phyloP scores from a whole-genome alignment of 37 sponge, comb jelly and placozoan species.

The Axinella damicornis region DNA sequence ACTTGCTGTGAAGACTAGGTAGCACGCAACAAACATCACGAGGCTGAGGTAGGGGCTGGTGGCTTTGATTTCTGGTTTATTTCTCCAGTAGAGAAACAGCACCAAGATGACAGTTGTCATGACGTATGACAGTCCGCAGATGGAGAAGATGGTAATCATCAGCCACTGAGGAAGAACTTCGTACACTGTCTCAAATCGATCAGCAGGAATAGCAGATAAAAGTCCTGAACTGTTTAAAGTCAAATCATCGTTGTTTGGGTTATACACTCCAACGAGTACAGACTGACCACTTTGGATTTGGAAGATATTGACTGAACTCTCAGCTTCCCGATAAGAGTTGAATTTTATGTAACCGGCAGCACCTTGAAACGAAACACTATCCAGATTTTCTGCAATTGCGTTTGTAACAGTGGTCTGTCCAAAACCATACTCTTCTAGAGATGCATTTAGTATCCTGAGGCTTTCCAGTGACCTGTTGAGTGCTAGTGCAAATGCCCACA shows the following conservation, averaged over 20 bases:
- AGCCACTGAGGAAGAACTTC: not conserved
- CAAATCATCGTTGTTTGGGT: not conserved
- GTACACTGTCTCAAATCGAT: not conserved
- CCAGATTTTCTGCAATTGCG: not conserved
- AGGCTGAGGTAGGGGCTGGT: conserved; percentile 48
- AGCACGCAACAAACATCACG: conserved; percentile 50
- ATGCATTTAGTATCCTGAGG: not conserved
- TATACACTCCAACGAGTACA: conserved; percentile 8
- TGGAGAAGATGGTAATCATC: not conserved
- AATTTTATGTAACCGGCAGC: conserved; percentile 31
- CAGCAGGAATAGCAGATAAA: not conserved
- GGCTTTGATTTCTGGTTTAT: conserved; percentile 39
- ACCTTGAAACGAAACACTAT: conserved; percentile 22
- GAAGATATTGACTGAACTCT: not conserved
- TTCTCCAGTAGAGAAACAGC: conserved; percentile 17
- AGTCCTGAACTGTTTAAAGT: too few relatives aligned
- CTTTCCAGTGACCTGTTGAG: conserved; percentile 37
- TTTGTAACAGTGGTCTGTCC: not conserved
- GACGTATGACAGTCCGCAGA: not conserved
- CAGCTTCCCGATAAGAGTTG: not conserved
- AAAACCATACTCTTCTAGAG: conserved; percentile 1
- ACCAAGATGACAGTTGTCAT: conserved; percentile 9
- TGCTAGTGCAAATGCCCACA: conserved; percentile 51
- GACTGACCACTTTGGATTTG: conserved; percentile 17
- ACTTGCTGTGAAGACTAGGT: conserved; percentile 13